Percentiles rank a stretch among this genome's conserved stretches.
These are phyloP conservation scores for Lamellibrachia columna DNA, from an alignment of 2,888 invertebrate genomes.

Conservation along the genomic window DNA sequence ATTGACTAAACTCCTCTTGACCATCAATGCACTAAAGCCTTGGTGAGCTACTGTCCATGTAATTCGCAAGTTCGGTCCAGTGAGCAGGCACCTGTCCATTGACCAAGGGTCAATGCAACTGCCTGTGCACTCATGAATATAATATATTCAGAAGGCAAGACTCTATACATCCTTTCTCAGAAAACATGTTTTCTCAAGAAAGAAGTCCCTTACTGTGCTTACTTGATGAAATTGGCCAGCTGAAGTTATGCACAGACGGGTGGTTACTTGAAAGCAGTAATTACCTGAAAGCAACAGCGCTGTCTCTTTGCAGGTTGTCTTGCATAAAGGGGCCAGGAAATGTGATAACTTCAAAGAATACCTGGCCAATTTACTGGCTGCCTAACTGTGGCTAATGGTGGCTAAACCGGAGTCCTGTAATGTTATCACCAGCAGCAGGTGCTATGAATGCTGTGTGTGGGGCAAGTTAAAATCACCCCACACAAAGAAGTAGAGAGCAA, in stretches of 20 bases:
- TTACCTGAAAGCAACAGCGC: not conserved
- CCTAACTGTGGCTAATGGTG: conserved; percentile 12
- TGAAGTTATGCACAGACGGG: not conserved
- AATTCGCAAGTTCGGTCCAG: too few relatives aligned
- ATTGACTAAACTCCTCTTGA: too few relatives aligned
- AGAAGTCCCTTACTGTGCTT: not conserved
- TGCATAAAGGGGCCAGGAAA: not conserved
- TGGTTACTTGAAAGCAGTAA: not conserved
- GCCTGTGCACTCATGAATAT: too few relatives aligned
- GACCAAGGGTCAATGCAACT: too few relatives aligned
- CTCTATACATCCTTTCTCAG: not conserved
- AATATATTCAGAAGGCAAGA: not conserved
- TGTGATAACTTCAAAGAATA: not conserved
- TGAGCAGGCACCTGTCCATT: too few relatives aligned
- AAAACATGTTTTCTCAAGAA: not conserved
- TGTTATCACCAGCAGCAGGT: not conserved
- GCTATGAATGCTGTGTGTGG: not conserved
- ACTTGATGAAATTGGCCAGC: not conserved
- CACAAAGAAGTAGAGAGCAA: conserved; percentile 7
- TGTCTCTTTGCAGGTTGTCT: not conserved
- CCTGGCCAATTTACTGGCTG: conserved; percentile 16
- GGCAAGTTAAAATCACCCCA: not conserved
- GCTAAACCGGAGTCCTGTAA: not conserved
- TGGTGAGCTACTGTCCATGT: too few relatives aligned
- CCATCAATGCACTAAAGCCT: too few relatives aligned